Evolutionary conservation across 1,140 invertebrate species (phyloP), one percentile per base, ranked within the genome.

Genomic region (Drosophila nannoptera): DNA sequence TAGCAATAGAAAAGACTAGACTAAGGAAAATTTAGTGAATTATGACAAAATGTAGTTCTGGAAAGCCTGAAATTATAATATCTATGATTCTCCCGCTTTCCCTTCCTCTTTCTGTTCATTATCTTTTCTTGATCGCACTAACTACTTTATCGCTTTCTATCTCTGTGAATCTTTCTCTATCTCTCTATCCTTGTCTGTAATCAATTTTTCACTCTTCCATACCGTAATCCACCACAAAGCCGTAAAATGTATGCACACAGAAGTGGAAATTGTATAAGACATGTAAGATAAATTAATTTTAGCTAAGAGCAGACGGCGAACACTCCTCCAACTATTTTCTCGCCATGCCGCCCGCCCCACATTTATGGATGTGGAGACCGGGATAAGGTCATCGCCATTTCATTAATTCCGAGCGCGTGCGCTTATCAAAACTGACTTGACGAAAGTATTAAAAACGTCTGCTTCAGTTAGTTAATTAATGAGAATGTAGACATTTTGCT

Each of bases 381-480:
- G 22, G 22, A 22, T 66, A 61, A 70, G 69, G 69, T 73, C 62
- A 66, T 64, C 29, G 63, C 48, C 56, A 75, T 71, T 81, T 86
- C 83, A 84, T 84, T 86, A 84, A 84, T 80, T 84, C 55, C 11
- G 36, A 67, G 46, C 60, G 80, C 70, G 73, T 36, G 48, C 48
- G 62, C 69, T 65, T 76, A 78, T 83, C 73, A 76, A 69, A 69
- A 78, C 53, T 36, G 58, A 55, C 60, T 54, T 63, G 52, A 63
- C 46, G 36, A 62, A 54, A 46, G 78, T 73, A 52, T 61, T 69
- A 73, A 69, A 75, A 73, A 60, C 52, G 81, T 70, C 76, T 63
- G 67, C 63, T 76, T 74, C 42, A 46, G 54, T 63, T 67, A 48
- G 49, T 77, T 86, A 84, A 84, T 84, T 84, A 84, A 84, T 71